Conservation (phyloP, 2,797 vertebrate genomes). For the Enteromius trimaculatus region DNA sequence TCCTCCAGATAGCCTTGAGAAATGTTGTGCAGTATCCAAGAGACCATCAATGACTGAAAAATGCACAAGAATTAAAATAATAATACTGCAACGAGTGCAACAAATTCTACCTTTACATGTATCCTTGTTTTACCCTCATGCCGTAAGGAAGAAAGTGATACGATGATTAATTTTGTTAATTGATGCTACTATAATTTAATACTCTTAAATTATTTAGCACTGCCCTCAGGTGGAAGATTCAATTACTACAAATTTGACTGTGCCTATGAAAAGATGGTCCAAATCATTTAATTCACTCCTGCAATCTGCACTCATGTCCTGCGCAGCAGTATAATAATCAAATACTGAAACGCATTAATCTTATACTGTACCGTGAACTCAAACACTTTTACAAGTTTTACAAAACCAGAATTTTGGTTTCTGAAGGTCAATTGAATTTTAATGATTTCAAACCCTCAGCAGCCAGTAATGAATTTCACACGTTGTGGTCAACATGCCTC, state of each 20-base stretch:
- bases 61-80: slow-evolving; percentile 12
- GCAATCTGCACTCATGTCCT: not conserved
- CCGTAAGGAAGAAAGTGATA: slow-evolving; percentile 43
- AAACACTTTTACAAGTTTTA: not conserved
- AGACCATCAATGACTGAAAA: slow-evolving; percentile 30
- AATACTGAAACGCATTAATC: not conserved
- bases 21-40: slow-evolving; percentile 37
- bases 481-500: not conserved
- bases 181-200: slow-evolving; percentile 58
- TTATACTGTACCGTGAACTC: not conserved
- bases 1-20: slow-evolving; percentile 34
- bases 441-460: not conserved
- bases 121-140: not conserved
- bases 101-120: not conserved
- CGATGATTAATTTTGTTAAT: slow-evolving; percentile 61
- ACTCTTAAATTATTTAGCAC: slow-evolving; percentile 63
- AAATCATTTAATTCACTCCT: slow-evolving; percentile 19
- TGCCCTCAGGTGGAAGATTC: slow-evolving; percentile 66
- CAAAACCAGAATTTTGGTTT: not conserved
- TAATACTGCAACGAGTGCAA: not conserved
- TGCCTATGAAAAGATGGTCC: slow-evolving; percentile 35
- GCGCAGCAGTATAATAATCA: not conserved
- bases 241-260: slow-evolving; percentile 60
- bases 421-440: not conserved
- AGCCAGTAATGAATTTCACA: slow-evolving; percentile 9